phyloP scores from a whole-genome alignment of 2,113 vertebrate species.

The Tragelaphus imberbis region DNA sequence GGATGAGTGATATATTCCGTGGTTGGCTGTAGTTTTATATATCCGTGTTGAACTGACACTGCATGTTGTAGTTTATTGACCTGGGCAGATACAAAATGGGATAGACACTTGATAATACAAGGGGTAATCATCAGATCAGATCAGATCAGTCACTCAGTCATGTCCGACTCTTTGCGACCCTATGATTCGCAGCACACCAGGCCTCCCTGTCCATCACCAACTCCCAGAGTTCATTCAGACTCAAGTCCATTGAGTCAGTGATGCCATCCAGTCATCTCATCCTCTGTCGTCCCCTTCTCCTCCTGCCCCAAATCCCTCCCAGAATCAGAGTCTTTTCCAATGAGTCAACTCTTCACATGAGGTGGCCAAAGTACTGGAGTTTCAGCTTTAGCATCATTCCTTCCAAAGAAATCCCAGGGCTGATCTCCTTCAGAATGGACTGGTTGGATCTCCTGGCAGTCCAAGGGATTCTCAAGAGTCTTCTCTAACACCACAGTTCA shows the following conservation, averaged over 20 bases:
- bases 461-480: too few relatives aligned
- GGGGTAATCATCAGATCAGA: not conserved
- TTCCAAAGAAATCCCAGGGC: too few relatives aligned
- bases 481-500: too few relatives aligned
- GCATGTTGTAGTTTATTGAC: not conserved
- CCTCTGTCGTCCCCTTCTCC: rapidly evolving
- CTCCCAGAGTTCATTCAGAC: too few relatives aligned
- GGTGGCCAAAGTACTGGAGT: too few relatives aligned
- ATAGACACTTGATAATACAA: not conserved
- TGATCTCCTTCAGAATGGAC: too few relatives aligned
- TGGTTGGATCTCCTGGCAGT: too few relatives aligned
- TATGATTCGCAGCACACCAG: not conserved
- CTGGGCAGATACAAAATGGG: not conserved
- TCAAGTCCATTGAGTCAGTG: rapidly evolving
- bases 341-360: too few relatives aligned
- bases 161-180: not conserved
- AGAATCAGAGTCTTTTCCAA: too few relatives aligned
- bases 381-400: too few relatives aligned
- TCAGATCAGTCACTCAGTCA: rapidly evolving
- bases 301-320: too few relatives aligned
- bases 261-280: not conserved
- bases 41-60: not conserved
- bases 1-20: not conserved
- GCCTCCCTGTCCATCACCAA: not conserved
- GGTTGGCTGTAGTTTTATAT: not conserved